These are phyloP conservation scores for Cryptotermes secundus DNA, from an alignment of 1,140 invertebrate species.

Conservation along the genomic window DNA sequence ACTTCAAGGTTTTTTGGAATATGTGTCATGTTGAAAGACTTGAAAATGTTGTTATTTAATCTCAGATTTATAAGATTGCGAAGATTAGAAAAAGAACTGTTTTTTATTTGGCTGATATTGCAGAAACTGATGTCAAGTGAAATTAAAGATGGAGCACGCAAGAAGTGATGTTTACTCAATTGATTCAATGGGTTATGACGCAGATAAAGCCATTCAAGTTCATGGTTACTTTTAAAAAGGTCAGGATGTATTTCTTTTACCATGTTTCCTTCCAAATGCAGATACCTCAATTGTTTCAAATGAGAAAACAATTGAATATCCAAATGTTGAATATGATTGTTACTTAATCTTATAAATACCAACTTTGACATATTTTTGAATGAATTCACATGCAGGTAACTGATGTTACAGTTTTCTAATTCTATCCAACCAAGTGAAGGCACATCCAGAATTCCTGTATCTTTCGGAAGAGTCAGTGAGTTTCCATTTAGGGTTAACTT, in stretches of 20 bases:
- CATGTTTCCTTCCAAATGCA: not conserved
- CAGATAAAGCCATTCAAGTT: not conserved
- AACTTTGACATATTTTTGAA: not conserved
- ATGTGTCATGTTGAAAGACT: not conserved
- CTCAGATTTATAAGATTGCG: not conserved
- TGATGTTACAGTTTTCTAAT: not conserved
- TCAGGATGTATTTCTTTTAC: not conserved
- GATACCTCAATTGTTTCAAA: not conserved
- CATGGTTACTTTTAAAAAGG: not conserved
- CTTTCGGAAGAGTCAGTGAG: not conserved
- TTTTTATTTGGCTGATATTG: not conserved
- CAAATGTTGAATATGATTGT: not conserved
- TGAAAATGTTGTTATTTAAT: not conserved
- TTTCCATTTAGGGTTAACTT: not conserved
- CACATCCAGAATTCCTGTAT: not conserved
- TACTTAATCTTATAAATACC: not conserved
- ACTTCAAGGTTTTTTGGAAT: not conserved
- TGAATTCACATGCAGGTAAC: not conserved
- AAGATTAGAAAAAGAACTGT: not conserved
- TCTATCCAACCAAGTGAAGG: not conserved
- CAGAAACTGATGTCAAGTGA: conserved; percentile 2
- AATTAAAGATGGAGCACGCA: not conserved
- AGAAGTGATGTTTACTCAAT: not conserved
- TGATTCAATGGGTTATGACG: not conserved
- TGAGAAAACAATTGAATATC: not conserved